Evolutionary conservation across 2,888 invertebrate genomes (phyloP), one percentile per base, ranked within the genome.

Genomic region (Eupeodes luniger): DNA sequence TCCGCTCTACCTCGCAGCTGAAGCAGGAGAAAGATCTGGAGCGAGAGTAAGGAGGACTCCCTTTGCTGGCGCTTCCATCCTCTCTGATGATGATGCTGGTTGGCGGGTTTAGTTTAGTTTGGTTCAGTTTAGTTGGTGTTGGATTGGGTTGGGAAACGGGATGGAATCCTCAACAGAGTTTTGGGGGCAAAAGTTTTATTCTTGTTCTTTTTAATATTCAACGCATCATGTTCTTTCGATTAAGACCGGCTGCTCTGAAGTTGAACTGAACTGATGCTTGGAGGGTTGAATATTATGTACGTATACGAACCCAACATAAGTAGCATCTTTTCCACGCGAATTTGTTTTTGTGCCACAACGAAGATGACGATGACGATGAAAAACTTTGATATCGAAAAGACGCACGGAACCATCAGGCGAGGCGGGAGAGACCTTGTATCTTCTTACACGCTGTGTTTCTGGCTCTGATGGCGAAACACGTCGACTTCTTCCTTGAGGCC

Each of bases 221-320:
- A 83, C 76, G 87, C 83, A 62, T 87, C 80, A 77, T 80, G 79
- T 87, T 80, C 80, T 67, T 83, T 77, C 83, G 83, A 83, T 87
- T 87, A 80, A 80, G 76, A 80, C 59, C 72, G 80, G 47, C 51
- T 53, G 57, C 34, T 59, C 62, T 6, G 49, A 14, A 53, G 44
- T 11, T 34, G 53, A 40, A 62, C 49, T 34, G 16, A n/a, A n/a
- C 34, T 55, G 55, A 27, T 34, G 55, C 61, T 27, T 7, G 6
- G 27, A 34, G 72, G 57, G 27, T 72, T 47, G 2, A 47, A 14
- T 57, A 57, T 40, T 27, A 27, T 27, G 27, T 27, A 27, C 27
- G 27, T 27, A 27, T 27, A 27, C 3, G 27, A 40, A 5, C 34
- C 59, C 27, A 59, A 59, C 47, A 47, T 57, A 70, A 59, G 59